Conservation (phyloP, 2,797 vertebrate species). For the Pipistrellus pipistrellus region DNA sequence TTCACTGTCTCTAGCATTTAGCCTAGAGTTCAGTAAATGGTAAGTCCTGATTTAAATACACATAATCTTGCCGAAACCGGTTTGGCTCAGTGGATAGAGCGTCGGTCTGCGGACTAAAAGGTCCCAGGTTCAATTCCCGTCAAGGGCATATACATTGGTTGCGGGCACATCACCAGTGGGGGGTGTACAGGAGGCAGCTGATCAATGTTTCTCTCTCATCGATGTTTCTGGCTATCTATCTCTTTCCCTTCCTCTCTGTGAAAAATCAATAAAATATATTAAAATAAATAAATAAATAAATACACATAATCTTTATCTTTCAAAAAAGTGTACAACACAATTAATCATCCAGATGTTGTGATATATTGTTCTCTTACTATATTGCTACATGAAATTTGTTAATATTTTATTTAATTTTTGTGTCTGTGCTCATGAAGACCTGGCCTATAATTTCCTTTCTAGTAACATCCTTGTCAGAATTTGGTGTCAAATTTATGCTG, state of each 20-base stretch:
- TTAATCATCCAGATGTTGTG: neutral
- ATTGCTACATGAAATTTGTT: neutral
- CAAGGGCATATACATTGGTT: no score
- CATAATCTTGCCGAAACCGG: neutral
- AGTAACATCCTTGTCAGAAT: neutral
- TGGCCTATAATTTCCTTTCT: neutral
- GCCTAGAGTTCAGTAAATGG: neutral
- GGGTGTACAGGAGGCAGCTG: no score
- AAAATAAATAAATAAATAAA: neutral
- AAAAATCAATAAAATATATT: no score
- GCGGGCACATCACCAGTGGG: no score
- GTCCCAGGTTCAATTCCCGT: no score
- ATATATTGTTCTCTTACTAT: neutral
- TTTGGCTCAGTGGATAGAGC: no score
- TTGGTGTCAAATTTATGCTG: neutral
- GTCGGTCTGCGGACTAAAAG: no score
- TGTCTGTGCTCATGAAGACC: neutral
- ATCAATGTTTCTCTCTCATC: no score
- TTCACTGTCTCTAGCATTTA: neutral
- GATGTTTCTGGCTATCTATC: no score
- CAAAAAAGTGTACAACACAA: neutral
- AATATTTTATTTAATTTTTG: constrained; percentile 5
- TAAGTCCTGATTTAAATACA: neutral
- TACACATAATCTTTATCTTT: neutral
- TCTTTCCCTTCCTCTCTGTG: no score